Evolutionary conservation across 2,113 vertebrate genomes (phyloP), one percentile per base, ranked within the genome.

Genomic region (Rhinogobius similis): DNA sequence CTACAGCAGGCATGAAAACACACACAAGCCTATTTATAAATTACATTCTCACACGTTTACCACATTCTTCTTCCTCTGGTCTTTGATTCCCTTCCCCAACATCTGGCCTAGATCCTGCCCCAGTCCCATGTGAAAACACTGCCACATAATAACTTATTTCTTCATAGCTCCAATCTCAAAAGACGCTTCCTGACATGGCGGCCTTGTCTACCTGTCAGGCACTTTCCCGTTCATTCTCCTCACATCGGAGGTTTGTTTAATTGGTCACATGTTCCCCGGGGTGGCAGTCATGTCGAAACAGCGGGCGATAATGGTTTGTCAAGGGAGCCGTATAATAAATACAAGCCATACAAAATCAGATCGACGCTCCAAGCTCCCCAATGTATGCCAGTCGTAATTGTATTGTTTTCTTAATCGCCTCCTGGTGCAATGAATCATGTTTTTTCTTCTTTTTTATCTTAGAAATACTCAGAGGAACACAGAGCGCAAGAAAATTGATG

Each of bases 281-380:
- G 80, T 79, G 58, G 52, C 23, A 62, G 67, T 59, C 43, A 66
- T 70, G 72, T 73, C 68, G 68, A 44, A 50, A 72, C 43, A 67
- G 59, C 50, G 48, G 77, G 66, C 72, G 11, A 61, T 82, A 85
- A 85, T 83, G 76, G 72, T 85, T 82, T 80, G 58, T 74, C 73
- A 72, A 70, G 83, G 84, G 82, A 87, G 61, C 67, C 63, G 68
- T 67, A 73, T 82, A 81, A 83, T 84, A 77, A 84, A 74, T 62
- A 78, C 72, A 56, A 81, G 24, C 65, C 61, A 27, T 46, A 41
- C 32, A 10, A 50, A 39, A 44, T 55, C 59, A 68, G 6, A 52
- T 67, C n/a, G n/a, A 23, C 18, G n/a, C 14, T 27, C 46, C 38
- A 55, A 55, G 38, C 50, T 64, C 53, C 70, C 53, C 48, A 32